Base-by-base conservation (phyloP, 1,140 invertebrate genomes). In the Teleogryllus occipitalis region DNA sequence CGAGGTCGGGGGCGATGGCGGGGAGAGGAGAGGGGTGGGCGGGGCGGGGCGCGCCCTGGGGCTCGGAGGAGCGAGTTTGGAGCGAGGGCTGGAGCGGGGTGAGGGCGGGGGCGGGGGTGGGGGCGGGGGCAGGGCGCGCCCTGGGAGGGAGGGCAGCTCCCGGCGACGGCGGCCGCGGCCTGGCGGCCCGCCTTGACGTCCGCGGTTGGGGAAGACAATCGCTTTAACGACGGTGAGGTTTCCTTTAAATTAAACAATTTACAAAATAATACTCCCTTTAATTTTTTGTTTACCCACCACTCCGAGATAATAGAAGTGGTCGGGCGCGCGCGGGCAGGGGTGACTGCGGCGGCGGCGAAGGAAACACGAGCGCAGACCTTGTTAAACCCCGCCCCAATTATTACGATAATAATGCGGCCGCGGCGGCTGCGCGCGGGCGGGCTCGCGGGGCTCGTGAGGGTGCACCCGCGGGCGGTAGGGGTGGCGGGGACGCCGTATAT, bases 221-320 rank as follows among this genome's bases (percentile, higher is more conserved):
- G 54, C 54, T 65, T 18, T 18, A 65, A 65, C 10, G 54, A 18
- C 7, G 54, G 54, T 3, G 54, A 2, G 10, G 54, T 65, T 65
- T 65, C 54, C 54, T 65, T 65, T 65, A 65, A 65, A 65, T 65
- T 65, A 65, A 65, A 65, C 54, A 65, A 65, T 65, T 65, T 65
- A 65, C 54, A 65, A 65, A 65, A 65, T 65, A 65, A 65, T 18
- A 65, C 54, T 65, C 54, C 54, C 54, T 65, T 18, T 65, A 65
- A 65, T 65, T 65, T 65, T 65, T 65, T 65, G 54, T 65, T 65
- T 65, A 65, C 54, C 54, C 54, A 65, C 18, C 54, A 10, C 54
- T 14, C 18, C 54, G 54, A 65, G 54, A 65, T 65, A 65, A 65
- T 65, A 65, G 54, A 65, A 65, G 54, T 65, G 27, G 27, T 39